These are phyloP conservation scores for Smutsia gigantea DNA, from an alignment of 2,797 vertebrate species.

Conservation along the genomic window DNA sequence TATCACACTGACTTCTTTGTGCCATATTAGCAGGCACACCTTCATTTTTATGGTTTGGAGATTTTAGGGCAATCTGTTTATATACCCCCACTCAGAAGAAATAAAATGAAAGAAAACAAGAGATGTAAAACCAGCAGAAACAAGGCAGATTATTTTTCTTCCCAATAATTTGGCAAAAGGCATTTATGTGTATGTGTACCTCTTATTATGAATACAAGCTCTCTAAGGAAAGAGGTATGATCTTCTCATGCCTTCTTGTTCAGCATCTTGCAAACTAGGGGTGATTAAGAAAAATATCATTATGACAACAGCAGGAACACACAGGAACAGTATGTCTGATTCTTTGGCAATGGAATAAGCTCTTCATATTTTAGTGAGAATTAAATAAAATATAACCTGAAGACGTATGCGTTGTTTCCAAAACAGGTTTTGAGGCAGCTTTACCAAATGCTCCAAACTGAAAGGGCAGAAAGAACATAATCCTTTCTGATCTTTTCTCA, in stretches of 20 bases:
- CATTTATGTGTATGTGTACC: background rate
- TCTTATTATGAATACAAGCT: background rate
- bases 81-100: constrained; percentile 3
- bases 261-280: background rate
- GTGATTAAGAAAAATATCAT: constrained; percentile 17
- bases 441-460: constrained; percentile 31
- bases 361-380: constrained; percentile 42
- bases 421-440: constrained; percentile 44
- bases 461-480: constrained; percentile 48
- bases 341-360: background rate
- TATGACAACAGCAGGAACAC: background rate
- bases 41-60: constrained; percentile 2
- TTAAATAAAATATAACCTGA: constrained; percentile 6
- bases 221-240: background rate
- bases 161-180: constrained; percentile 3
- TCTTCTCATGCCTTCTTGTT: constrained; percentile 23
- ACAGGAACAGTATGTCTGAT: background rate
- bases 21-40: background rate
- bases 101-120: constrained; percentile 29
- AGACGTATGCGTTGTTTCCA: background rate
- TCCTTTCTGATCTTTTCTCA: constrained; percentile 43
- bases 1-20: constrained; percentile 11
- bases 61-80: background rate
- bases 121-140: background rate
- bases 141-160: background rate